These are phyloP conservation scores for Virgularia gustaviana DNA, from an alignment of 92 coral and sea anemone species.

Conservation along the genomic window DNA sequence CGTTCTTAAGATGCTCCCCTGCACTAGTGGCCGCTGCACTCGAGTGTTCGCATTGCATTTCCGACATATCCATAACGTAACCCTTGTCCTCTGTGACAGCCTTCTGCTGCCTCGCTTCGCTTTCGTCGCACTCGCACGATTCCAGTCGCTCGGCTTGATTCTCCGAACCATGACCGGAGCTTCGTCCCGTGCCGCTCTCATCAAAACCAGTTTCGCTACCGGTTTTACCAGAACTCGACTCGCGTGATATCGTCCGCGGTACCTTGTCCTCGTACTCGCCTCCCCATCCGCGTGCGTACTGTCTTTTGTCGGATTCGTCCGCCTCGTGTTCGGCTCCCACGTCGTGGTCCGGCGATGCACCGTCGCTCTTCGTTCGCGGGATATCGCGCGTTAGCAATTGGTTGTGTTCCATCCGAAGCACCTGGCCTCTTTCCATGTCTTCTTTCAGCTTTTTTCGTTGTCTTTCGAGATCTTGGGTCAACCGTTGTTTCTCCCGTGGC, in stretches of 20 bases:
- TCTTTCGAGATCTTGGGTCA: constrained; percentile 95
- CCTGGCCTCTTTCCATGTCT: constrained; percentile 91
- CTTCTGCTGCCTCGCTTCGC: constrained; percentile 42
- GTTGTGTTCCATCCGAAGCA: constrained; percentile 68
- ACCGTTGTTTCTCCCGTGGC: constrained; percentile 95
- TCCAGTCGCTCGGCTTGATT: neutral
- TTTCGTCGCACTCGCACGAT: neutral
- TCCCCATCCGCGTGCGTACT: neutral
- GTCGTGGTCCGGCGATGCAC: constrained; percentile 32
- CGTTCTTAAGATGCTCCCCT: too few relatives aligned
- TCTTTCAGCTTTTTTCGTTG: constrained; percentile 87
- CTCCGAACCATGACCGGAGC: too few relatives aligned
- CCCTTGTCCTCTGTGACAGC: constrained; percentile 43
- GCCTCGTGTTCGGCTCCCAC: neutral
- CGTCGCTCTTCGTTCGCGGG: constrained; percentile 26
- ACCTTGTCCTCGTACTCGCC: too few relatives aligned
- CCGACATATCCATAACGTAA: constrained; percentile 69
- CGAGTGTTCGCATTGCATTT: constrained; percentile 94
- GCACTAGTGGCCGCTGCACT: too few relatives aligned
- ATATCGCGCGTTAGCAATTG: constrained; percentile 30
- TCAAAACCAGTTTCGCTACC: too few relatives aligned
- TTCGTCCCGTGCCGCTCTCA: too few relatives aligned
- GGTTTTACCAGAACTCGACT: too few relatives aligned
- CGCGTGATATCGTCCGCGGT: too few relatives aligned
- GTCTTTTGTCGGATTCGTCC: neutral